Evolutionary conservation across 2,888 invertebrate species (phyloP).

Genomic region (Dorcus parallelipipedus): DNA sequence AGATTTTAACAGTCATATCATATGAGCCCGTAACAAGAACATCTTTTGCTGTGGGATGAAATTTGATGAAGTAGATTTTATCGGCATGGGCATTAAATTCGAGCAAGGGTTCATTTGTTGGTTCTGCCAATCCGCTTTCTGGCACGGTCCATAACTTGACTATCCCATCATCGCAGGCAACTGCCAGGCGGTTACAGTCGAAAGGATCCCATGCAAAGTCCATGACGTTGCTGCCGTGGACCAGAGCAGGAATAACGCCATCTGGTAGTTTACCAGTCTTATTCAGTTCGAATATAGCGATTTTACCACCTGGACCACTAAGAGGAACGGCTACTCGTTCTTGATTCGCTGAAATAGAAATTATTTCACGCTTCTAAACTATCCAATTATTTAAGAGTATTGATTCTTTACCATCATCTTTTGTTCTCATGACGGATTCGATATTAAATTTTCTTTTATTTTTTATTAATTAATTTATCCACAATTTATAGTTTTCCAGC

Average conservation of each 20-base stretch:
- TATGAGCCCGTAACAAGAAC: constrained; percentile 86
- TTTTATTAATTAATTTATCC: not conserved
- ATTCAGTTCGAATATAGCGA: constrained; percentile 80
- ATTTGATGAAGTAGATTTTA: constrained; percentile 88
- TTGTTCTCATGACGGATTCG: not conserved
- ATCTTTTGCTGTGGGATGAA: constrained; percentile 85
- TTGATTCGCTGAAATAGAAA: constrained; percentile 64
- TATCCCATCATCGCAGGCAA: constrained; percentile 84
- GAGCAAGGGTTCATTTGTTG: constrained; percentile 71
- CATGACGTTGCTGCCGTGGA: constrained; percentile 84
- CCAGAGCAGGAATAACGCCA: constrained; percentile 80
- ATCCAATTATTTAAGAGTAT: constrained; percentile 12
- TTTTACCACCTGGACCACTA: constrained; percentile 85
- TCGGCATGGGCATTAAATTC: constrained; percentile 78
- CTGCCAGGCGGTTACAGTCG: constrained; percentile 71
- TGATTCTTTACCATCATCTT: too few species aligned
- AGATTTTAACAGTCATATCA: constrained; percentile 84
- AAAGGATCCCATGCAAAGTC: constrained; percentile 97
- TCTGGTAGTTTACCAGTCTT: constrained; percentile 75
- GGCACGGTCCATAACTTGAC: constrained; percentile 44
- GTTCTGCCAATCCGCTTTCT: constrained; percentile 61
- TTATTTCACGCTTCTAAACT: not conserved
- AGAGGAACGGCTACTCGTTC: constrained; percentile 87
- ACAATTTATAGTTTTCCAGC: too few species aligned
- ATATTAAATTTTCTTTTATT: constrained; percentile 1